phyloP scores from a whole-genome alignment of 2,888 invertebrate genomes.

The Tiliacea aurago region DNA sequence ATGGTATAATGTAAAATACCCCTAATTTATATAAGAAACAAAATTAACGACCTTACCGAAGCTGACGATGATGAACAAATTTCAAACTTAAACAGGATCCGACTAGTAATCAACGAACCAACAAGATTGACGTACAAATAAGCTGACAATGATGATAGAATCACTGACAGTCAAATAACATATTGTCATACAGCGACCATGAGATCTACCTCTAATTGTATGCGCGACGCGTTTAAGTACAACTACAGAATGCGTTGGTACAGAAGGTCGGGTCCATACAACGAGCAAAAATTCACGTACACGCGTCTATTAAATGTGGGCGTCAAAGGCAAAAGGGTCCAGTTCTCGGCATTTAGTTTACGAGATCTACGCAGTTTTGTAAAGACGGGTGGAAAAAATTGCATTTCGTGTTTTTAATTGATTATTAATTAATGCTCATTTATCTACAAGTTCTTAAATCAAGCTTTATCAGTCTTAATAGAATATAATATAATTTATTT shows the following conservation, averaged over 20 bases:
- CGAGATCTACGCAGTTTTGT: too few species aligned
- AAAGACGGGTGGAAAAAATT: too few species aligned
- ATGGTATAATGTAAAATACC: neutral
- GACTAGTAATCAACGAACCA: neutral
- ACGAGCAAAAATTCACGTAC: neutral
- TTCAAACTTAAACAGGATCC: neutral
- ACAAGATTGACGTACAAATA: neutral
- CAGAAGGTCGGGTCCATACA: neutral
- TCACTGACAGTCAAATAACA: constrained; percentile 34
- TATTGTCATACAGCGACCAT: constrained; percentile 42
- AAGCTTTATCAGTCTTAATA: too few species aligned
- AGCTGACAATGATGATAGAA: constrained; percentile 19
- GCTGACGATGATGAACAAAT: neutral
- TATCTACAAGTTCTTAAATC: too few species aligned
- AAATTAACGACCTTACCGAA: neutral
- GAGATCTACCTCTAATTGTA: constrained; percentile 45
- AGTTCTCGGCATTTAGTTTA: too few species aligned
- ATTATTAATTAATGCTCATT: too few species aligned
- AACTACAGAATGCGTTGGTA: neutral
- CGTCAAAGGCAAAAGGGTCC: too few species aligned
- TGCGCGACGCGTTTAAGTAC: constrained; percentile 18
- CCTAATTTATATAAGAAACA: too few species aligned
- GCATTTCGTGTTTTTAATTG: too few species aligned
- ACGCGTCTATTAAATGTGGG: neutral
- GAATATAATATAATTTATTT: too few species aligned